A percentile compares a stretch with the other conserved stretches of the same genome.
Conservation (phyloP, 2,888 invertebrate species). For the Drosophila quinaria region DNA sequence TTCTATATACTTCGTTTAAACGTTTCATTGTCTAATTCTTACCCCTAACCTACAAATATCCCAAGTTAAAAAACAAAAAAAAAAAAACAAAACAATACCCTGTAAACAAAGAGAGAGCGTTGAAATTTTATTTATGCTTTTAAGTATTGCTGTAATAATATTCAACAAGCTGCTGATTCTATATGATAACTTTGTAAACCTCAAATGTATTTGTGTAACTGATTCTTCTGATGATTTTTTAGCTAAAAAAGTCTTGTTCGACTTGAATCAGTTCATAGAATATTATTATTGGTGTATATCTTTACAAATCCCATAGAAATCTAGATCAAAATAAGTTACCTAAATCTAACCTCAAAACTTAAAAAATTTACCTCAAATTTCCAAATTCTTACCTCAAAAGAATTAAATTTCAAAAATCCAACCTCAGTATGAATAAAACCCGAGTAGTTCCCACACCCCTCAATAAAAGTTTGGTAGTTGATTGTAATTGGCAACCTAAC, state of each 20-base stretch:
- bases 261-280: conserved; percentile 21
- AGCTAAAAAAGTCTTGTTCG: no score
- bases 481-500: not conserved
- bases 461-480: not conserved
- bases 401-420: not conserved
- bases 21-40: conserved; percentile 26
- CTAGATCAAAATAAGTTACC: conserved; percentile 2
- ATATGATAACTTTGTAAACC: not conserved
- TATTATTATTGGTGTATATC: conserved; percentile 17
- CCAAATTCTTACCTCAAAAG: no score
- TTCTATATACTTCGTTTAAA: conserved; percentile 63
- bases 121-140: conserved; percentile 57
- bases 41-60: conserved; percentile 9
- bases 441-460: not conserved
- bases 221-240: not conserved
- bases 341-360: not conserved
- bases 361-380: not conserved
- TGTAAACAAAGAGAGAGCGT: conserved; percentile 39
- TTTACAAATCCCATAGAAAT: not conserved
- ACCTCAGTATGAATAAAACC: not conserved
- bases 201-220: conserved; percentile 25
- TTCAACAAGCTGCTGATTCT: conserved; percentile 16
- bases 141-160: conserved; percentile 45
- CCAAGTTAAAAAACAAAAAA: not conserved
- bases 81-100: not conserved